Conservation (phyloP, 2,113 vertebrate species). For the Syngnathus scovelli region DNA sequence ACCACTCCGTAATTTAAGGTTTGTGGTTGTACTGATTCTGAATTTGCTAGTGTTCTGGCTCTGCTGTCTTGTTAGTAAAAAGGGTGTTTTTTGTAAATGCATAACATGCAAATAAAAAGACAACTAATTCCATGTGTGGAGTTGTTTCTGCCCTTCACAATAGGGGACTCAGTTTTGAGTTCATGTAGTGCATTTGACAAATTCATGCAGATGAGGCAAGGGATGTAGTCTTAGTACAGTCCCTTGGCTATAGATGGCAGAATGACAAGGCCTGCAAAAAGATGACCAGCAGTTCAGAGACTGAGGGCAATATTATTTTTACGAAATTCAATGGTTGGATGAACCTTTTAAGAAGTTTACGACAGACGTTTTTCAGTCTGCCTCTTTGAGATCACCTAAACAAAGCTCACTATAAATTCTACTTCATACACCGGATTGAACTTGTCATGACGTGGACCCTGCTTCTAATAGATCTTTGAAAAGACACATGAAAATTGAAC, state of each 20-base stretch:
- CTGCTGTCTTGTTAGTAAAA: conserved; percentile 58
- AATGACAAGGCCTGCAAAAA: background rate
- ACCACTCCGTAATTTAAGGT: conserved; percentile 60
- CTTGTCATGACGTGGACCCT: background rate
- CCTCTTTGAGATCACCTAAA: conserved; percentile 1
- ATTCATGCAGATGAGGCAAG: background rate
- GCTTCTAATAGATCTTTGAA: background rate
- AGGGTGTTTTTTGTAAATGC: conserved; percentile 58
- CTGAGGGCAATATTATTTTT: background rate
- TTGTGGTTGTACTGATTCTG: conserved; percentile 56
- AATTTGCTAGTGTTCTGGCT: conserved; percentile 56
- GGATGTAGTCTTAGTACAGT: background rate
- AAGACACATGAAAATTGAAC: background rate
- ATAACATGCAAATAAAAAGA: conserved; percentile 61
- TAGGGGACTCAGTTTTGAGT: background rate
- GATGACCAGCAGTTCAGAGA: too few relatives aligned
- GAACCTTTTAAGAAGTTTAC: background rate
- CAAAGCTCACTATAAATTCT: background rate
- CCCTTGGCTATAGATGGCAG: background rate
- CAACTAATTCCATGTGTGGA: conserved; percentile 18
- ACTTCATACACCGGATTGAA: background rate
- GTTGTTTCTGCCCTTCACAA: background rate
- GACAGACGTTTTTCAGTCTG: background rate
- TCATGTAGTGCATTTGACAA: background rate
- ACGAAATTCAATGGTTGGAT: background rate